Percentiles rank a stretch among this genome's conserved stretches.
These are phyloP conservation scores for Labia minor DNA, from an alignment of 2,888 invertebrate species.

Conservation along the genomic window DNA sequence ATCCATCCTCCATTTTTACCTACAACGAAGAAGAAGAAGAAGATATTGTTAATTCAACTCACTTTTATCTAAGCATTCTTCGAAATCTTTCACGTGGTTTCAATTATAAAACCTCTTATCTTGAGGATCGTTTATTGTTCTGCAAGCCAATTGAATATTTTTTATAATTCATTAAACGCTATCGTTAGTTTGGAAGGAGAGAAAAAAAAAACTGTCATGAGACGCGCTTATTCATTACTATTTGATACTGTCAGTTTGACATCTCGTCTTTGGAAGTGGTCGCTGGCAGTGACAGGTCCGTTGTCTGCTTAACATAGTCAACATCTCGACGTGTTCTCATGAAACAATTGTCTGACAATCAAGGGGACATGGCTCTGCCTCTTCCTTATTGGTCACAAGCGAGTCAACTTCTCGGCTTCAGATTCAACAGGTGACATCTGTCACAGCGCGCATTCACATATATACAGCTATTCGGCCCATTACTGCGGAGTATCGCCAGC, in stretches of 20 bases:
- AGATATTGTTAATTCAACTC: not conserved
- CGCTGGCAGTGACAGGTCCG: not conserved
- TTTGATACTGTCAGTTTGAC: not conserved
- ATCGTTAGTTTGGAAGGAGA: not conserved
- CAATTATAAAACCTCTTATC: not conserved
- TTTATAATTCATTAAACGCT: not conserved
- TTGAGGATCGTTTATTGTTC: not conserved
- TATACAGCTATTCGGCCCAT: no score
- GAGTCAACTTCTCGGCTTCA: not conserved
- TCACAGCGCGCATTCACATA: not conserved
- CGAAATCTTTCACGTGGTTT: not conserved
- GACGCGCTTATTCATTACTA: not conserved
- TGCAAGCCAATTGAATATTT: not conserved
- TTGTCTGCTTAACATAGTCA: not conserved
- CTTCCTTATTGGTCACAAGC: not conserved
- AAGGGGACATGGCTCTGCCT: not conserved
- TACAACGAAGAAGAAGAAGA: not conserved
- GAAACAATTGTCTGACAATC: not conserved
- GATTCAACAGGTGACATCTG: constrained; percentile 13
- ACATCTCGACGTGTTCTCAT: not conserved
- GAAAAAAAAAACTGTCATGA: no score
- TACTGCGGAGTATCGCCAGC: no score
- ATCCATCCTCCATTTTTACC: no score
- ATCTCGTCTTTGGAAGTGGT: not conserved
- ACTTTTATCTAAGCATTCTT: not conserved